These are phyloP conservation scores for Drosophila gaucha DNA, from an alignment of 2,888 invertebrate genomes.

Conservation along the genomic window DNA sequence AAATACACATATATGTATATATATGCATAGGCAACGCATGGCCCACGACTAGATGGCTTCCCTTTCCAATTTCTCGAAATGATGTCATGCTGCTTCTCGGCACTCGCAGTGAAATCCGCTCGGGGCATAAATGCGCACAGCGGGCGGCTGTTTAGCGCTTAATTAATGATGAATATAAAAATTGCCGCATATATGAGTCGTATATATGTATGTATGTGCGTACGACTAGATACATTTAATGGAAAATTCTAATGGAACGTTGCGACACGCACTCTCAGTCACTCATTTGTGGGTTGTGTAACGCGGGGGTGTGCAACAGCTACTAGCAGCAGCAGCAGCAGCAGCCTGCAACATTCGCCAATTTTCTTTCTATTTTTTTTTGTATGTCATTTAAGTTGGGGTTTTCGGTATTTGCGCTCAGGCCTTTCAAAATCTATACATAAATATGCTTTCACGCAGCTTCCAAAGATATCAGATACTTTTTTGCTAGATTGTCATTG, in stretches of 20 bases:
- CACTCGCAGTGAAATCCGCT: slow-evolving; percentile 39
- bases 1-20: slow-evolving; percentile 9
- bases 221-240: slow-evolving; percentile 32
- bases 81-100: slow-evolving; percentile 72
- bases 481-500: slow-evolving; percentile 26
- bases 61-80: slow-evolving; percentile 71
- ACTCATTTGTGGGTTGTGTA: slow-evolving; percentile 28
- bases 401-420: slow-evolving; percentile 2
- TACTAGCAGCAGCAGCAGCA: slow-evolving; percentile 8
- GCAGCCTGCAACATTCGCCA: slow-evolving; percentile 33
- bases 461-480: slow-evolving; percentile 58
- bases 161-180: slow-evolving; percentile 81
- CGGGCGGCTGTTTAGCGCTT: slow-evolving; percentile 80
- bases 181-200: slow-evolving; percentile 60
- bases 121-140: slow-evolving; percentile 64
- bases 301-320: slow-evolving; percentile 16
- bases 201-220: slow-evolving; percentile 1
- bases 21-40: slow-evolving; percentile 4
- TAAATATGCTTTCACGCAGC: slow-evolving; percentile 80
- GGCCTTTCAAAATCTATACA: slow-evolving; percentile 69
- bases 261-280: slow-evolving; percentile 59
- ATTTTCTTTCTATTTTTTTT: slow-evolving; percentile 17
- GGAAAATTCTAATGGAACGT: slow-evolving; percentile 56
- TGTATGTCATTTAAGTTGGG: slow-evolving; percentile 46
- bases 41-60: slow-evolving; percentile 50